phyloP scores from a whole-genome alignment of 92 coral and sea anemone genomes.

The Palythoa caribaeorum region DNA sequence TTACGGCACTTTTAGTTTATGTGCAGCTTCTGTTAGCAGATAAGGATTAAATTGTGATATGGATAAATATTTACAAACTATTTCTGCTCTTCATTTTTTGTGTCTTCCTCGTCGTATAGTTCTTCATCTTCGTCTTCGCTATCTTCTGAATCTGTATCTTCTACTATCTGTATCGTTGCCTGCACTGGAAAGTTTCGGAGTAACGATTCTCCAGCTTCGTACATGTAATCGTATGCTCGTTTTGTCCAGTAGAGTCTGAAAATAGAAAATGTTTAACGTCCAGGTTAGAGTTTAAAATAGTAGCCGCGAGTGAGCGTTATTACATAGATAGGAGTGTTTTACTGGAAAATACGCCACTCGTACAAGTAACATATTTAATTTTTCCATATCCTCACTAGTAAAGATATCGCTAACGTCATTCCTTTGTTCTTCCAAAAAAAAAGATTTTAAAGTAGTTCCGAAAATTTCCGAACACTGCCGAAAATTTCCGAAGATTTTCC shows the following conservation, averaged over 20 bases:
- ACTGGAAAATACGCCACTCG: too few species aligned
- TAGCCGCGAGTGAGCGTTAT: too few species aligned
- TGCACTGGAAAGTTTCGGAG: constrained; percentile 88
- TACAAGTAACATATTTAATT: too few species aligned
- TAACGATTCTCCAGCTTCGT: constrained; percentile 81
- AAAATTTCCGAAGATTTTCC: too few species aligned
- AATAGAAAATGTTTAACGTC: neutral
- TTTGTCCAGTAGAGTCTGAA: constrained; percentile 85
- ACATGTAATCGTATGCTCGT: constrained; percentile 89
- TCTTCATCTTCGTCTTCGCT: constrained; percentile 81
- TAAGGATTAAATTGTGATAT: neutral
- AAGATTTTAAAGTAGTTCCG: too few species aligned
- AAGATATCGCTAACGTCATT: too few species aligned
- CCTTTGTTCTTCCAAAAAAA: too few species aligned
- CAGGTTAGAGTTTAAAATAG: neutral
- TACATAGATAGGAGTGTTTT: too few species aligned
- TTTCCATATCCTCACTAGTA: too few species aligned
- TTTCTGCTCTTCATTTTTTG: constrained; percentile 47
- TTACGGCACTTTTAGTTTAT: too few species aligned
- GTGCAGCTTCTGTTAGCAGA: too few species aligned
- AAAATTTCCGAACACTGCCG: too few species aligned
- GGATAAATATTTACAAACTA: constrained; percentile 7
- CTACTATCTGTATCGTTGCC: constrained; percentile 89
- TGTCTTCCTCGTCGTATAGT: constrained; percentile 3
- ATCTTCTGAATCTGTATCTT: constrained; percentile 67